A percentile compares a stretch with the other conserved stretches of the same genome.
Conservation (phyloP, 2,797 vertebrate genomes). For the Glossophaga mutica region DNA sequence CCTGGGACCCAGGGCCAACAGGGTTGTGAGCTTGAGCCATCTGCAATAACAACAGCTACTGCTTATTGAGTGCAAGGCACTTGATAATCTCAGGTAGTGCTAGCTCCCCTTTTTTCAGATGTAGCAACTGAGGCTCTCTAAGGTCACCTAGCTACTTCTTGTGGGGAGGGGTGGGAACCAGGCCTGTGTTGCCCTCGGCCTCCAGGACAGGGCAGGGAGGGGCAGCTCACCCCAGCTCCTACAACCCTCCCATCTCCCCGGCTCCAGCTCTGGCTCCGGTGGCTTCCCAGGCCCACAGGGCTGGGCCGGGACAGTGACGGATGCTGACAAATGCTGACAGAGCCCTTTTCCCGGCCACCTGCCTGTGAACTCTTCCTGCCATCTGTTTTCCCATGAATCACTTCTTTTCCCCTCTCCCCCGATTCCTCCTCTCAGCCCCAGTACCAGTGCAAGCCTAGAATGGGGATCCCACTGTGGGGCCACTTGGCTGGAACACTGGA, state of each 20-base stretch:
- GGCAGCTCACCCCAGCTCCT: neutral
- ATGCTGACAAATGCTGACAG: conserved; percentile 29
- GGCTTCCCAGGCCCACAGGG: neutral
- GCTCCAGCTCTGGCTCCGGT: neutral
- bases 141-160: conserved; percentile 13
- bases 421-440: neutral
- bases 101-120: conserved; percentile 30
- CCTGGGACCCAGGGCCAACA: neutral
- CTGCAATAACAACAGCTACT: neutral
- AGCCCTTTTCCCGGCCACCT: neutral
- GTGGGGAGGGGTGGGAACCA: neutral
- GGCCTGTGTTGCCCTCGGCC: neutral
- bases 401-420: neutral
- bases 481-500: neutral
- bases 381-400: conserved; percentile 26
- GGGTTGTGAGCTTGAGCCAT: neutral
- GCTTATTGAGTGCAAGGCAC: neutral
- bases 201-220: neutral
- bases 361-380: neutral
- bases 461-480: neutral
- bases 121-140: conserved; percentile 25
- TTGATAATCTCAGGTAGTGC: neutral
- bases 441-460: neutral
- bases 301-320: neutral
- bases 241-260: neutral